Percentiles rank a stretch among this genome's conserved stretches.
These are phyloP conservation scores for Drosophila insularis DNA, from an alignment of 1,140 invertebrate species.

Conservation along the genomic window DNA sequence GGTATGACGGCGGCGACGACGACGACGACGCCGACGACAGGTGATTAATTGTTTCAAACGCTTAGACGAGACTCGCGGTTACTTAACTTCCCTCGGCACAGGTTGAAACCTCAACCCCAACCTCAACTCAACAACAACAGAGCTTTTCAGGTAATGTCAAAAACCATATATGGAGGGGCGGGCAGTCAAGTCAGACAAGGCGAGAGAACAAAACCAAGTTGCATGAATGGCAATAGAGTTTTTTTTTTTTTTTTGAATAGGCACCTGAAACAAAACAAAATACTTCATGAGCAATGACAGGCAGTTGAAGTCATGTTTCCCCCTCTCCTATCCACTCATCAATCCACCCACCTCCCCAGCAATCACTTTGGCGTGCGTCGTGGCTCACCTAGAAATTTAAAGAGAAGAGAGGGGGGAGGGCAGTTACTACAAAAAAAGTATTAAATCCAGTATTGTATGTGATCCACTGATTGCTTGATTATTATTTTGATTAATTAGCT, in stretches of 20 bases:
- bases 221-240: conserved; percentile 67
- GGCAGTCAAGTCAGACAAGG: conserved; percentile 2
- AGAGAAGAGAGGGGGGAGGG: neutral
- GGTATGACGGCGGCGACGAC: conserved; percentile 46
- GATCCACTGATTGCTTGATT: conserved; percentile 81
- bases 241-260: conserved; percentile 44
- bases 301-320: conserved; percentile 67
- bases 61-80: conserved; percentile 64
- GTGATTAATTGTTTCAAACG: conserved; percentile 77
- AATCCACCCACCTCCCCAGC: conserved; percentile 39
- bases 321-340: neutral
- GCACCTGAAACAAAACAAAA: conserved; percentile 77
- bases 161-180: conserved; percentile 51
- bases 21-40: conserved; percentile 69
- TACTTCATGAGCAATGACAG: conserved; percentile 75
- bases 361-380: conserved; percentile 72
- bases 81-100: conserved; percentile 62
- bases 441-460: conserved; percentile 44
- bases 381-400: conserved; percentile 55
- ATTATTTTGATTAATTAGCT: conserved; percentile 81
- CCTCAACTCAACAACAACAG: conserved; percentile 10
- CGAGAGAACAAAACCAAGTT: conserved; percentile 73
- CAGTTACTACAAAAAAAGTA: neutral
- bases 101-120: conserved; percentile 40
- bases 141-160: conserved; percentile 64